Evolutionary conservation across 2,113 vertebrate species (phyloP).

Genomic region (Ameiurus melas): DNA sequence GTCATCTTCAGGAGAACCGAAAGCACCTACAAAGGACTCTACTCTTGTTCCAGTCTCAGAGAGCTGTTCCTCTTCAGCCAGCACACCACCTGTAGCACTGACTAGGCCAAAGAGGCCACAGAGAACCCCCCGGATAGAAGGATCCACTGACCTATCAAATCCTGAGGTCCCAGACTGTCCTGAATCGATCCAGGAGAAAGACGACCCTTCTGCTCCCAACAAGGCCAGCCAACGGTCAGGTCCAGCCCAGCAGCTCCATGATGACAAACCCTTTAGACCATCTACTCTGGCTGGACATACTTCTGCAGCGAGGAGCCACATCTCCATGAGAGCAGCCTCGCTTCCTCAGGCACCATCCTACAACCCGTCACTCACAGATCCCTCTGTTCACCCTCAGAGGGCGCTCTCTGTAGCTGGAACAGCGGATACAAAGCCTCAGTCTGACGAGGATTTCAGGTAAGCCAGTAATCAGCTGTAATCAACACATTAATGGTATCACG

Average conservation of each 20-base stretch:
- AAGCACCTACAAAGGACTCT: neutral
- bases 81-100: slow-evolving; percentile 29
- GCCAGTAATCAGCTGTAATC: no score
- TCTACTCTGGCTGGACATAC: slow-evolving; percentile 45
- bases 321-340: slow-evolving; percentile 71
- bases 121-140: slow-evolving; percentile 65
- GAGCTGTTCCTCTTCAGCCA: neutral
- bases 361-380: slow-evolving; percentile 60
- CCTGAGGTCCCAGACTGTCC: slow-evolving; percentile 59
- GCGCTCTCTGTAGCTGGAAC: slow-evolving; percentile 73
- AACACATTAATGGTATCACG: neutral
- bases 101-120: slow-evolving; percentile 60
- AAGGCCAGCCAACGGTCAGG: slow-evolving; percentile 53
- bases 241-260: slow-evolving; percentile 9
- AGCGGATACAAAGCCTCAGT: slow-evolving; percentile 68
- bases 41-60: neutral
- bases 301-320: slow-evolving; percentile 55
- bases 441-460: slow-evolving; percentile 74
- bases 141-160: slow-evolving; percentile 64
- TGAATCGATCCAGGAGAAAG: slow-evolving; percentile 39
- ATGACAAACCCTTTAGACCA: slow-evolving; percentile 47
- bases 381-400: slow-evolving; percentile 65
- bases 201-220: slow-evolving; percentile 49
- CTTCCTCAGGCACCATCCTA: slow-evolving; percentile 69
- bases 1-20: neutral